Conservation (phyloP, 2,797 vertebrate species). For the Crax fasciolata region DNA sequence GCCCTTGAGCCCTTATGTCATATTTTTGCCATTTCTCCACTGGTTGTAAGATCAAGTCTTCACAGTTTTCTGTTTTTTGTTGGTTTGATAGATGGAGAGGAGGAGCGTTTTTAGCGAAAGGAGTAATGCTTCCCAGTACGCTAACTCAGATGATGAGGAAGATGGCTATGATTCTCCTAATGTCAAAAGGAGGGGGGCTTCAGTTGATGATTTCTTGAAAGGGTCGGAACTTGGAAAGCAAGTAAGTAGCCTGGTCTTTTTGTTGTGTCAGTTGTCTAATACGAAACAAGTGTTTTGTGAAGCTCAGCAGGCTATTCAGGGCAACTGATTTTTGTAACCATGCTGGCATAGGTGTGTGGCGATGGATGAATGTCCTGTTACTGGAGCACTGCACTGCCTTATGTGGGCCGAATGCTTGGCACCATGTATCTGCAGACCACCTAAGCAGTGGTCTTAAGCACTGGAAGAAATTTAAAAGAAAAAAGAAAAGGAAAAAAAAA, state of each 20-base stretch:
- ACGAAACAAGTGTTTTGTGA: rapidly evolving
- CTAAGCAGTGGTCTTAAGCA: background rate
- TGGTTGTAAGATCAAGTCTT: background rate
- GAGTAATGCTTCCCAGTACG: constrained; percentile 82
- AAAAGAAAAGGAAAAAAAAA: background rate
- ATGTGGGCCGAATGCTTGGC: background rate
- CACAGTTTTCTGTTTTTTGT: background rate
- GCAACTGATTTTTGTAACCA: background rate
- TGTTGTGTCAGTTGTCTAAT: rapidly evolving
- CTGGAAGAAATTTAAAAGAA: background rate
- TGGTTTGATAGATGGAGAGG: constrained; percentile 88
- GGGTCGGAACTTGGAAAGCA: constrained; percentile 95
- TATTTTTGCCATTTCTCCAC: background rate
- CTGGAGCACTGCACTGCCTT: background rate
- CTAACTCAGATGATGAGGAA: constrained; percentile 95
- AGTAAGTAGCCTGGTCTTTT: constrained; percentile 75
- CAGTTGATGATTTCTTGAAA: constrained; percentile 96
- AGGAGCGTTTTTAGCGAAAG: constrained; percentile 92
- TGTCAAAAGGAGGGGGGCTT: constrained; percentile 89
- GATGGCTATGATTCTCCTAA: constrained; percentile 91
- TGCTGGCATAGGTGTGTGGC: background rate
- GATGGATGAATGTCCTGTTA: background rate
- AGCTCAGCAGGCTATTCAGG: background rate
- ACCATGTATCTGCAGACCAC: rapidly evolving
- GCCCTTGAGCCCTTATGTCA: background rate